Evolutionary conservation across 2,888 invertebrate species (phyloP).

Genomic region (Drosophila meridionalis): DNA sequence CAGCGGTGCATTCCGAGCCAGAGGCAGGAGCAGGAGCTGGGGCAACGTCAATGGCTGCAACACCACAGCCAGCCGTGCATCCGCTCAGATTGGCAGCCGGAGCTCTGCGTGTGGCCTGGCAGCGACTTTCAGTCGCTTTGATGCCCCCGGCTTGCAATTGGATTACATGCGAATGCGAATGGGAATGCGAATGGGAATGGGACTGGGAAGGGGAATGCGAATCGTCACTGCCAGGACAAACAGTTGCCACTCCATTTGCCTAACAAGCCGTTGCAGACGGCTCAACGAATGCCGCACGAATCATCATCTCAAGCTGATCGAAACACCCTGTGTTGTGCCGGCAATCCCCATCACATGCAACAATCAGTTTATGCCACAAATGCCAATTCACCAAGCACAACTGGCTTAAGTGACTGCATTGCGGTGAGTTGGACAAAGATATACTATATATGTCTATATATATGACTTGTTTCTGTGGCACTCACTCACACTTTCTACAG

Average conservation of each 20-base stretch:
- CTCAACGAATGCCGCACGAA: background rate
- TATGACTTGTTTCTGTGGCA: too few relatives aligned
- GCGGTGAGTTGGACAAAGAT: background rate
- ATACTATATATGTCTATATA: background rate
- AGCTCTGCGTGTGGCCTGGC: constrained; percentile 22
- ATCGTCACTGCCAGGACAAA: constrained; percentile 20
- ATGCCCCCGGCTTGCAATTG: constrained; percentile 46
- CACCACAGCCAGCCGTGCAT: constrained; percentile 11
- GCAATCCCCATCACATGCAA: background rate
- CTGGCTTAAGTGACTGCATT: background rate
- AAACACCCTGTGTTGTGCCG: background rate
- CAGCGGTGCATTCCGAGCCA: background rate
- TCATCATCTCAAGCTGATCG: background rate
- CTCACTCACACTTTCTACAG: too few relatives aligned
- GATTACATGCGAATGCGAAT: constrained; percentile 36
- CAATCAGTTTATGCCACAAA: background rate
- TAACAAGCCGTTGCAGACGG: constrained; percentile 21
- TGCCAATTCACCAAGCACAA: background rate
- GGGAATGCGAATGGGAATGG: too few relatives aligned
- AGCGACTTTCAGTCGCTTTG: constrained; percentile 36
- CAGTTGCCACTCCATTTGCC: constrained; percentile 37
- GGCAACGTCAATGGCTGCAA: background rate
- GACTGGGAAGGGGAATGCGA: constrained; percentile 1
- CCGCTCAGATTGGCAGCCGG: constrained; percentile 12
- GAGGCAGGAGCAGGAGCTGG: background rate